Conservation (phyloP, 1,140 invertebrate genomes). For the Lepidurus arcticus region DNA sequence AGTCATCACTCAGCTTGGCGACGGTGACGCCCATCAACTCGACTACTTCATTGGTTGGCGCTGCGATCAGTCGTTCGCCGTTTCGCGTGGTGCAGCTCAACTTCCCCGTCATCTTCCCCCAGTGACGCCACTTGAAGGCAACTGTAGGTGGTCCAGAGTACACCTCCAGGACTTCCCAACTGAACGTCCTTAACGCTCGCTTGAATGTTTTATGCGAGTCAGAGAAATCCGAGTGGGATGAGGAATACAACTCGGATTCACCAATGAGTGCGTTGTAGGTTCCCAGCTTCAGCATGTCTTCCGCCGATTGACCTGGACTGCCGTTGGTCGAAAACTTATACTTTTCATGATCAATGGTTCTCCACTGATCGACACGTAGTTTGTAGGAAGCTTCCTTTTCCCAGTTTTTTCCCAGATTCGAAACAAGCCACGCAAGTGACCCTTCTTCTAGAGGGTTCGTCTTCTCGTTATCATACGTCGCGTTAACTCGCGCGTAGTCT, state of each 20-base stretch:
- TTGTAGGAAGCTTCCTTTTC: constrained; percentile 36
- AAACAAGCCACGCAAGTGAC: constrained; percentile 34
- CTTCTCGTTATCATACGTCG: constrained; percentile 34
- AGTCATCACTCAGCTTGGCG: constrained; percentile 29
- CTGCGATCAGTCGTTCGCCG: constrained; percentile 15
- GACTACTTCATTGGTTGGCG: constrained; percentile 28
- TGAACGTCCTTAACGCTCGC: constrained; percentile 28
- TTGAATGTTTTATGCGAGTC: constrained; percentile 34
- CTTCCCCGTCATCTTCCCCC: constrained; percentile 34
- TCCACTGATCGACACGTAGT: constrained; percentile 29
- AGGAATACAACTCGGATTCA: constrained; percentile 33
- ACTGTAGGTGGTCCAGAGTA: constrained; percentile 34
- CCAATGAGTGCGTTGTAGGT: constrained; percentile 36
- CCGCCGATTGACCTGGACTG: not conserved
- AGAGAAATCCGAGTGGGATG: constrained; percentile 1
- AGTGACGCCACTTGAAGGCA: constrained; percentile 37
- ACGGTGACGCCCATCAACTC: constrained; percentile 30
- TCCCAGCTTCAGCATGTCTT: constrained; percentile 31
- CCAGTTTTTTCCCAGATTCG: constrained; percentile 37
- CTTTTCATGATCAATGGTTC: constrained; percentile 20
- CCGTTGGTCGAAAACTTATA: constrained; percentile 35
- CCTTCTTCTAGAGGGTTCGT: constrained; percentile 24
- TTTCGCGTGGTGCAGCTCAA: constrained; percentile 35
- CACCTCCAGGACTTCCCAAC: constrained; percentile 35
- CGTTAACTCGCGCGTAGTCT: constrained; percentile 36